Evolutionary conservation across 1,140 invertebrate genomes (phyloP), one percentile per base, ranked within the genome.

Genomic region (Drosophila sp.): DNA sequence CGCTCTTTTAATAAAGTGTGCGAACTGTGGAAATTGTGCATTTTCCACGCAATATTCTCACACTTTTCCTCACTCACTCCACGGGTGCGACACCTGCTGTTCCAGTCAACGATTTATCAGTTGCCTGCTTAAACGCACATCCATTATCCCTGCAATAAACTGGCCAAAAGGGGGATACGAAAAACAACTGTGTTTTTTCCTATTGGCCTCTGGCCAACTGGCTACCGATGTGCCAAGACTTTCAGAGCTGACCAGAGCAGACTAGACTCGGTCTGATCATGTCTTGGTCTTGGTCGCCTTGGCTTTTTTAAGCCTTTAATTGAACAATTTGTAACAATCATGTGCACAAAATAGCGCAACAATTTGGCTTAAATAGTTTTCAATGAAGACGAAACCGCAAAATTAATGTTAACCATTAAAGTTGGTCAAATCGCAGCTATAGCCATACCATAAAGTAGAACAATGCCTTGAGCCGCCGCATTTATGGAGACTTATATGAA

Each of bases 321-420:
- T 89, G 83, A 89, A 89, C 83, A 89, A 89, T 89, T 89, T 89
- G 83, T 89, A 89, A 89, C 84, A 89, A 89, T 89, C 83, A 89
- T 89, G 84, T 50, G 83, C 83, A 89, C 76, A 89, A 89, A 89
- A 89, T 89, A 87, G 83, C 83, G 76, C 83, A 87, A 89, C 83
- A 87, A 76, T 83, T 83, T 89, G 84, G 84, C 84, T 89, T 89
- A 89, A 89, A 89, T 89, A 89, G 83, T 89, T 83, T 80, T 89
- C 83, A 89, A 84, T 86, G 78, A 77, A 80, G 82, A 71, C 56
- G 73, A 83, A 79, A 78, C 61, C 75, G 61, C 40, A 51, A 38
- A 89, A 87, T 83, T 79, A 77, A 89, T 87, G 81, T 27, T 43
- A 38, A 38, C 75, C 61, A 89, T 72, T 87, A 59, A 71, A 69